Percentiles rank a stretch among this genome's conserved stretches.
Conservation (phyloP, 2,797 vertebrate genomes). For the Merluccius polli region DNA sequence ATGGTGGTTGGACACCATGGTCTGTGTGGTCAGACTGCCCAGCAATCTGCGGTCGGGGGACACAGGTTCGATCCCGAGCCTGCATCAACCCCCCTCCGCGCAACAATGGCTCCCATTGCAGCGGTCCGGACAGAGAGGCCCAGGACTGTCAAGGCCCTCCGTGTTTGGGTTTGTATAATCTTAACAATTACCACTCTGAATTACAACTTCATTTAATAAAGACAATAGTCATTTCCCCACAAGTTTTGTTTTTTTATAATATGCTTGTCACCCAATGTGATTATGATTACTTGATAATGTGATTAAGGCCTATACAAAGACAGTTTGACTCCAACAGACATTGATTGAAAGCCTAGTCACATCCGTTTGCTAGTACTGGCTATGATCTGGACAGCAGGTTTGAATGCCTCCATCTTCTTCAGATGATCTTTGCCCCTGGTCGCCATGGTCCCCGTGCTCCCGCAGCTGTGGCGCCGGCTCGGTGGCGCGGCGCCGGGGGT, state of each 20-base stretch:
- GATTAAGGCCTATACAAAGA: too few species aligned
- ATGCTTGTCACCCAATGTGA: neutral
- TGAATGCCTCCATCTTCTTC: slow-evolving; percentile 6
- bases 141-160: slow-evolving; percentile 65
- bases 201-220: too few species aligned
- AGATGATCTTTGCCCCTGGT: slow-evolving; percentile 83
- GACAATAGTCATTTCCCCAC: too few species aligned
- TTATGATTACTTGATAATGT: neutral
- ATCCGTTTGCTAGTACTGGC: too few species aligned
- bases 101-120: slow-evolving; percentile 69
- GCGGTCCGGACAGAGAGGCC: slow-evolving; percentile 67
- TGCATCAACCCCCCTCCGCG: slow-evolving; percentile 76
- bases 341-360: too few species aligned
- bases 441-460: slow-evolving; percentile 79
- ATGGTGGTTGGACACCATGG: slow-evolving; percentile 82
- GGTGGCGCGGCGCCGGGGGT: slow-evolving; percentile 64
- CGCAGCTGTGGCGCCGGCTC: slow-evolving; percentile 79
- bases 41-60: slow-evolving; percentile 74
- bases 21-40: slow-evolving; percentile 87
- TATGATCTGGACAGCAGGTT: neutral
- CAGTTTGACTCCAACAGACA: too few species aligned
- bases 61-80: slow-evolving; percentile 73
- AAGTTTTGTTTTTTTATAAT: too few species aligned
- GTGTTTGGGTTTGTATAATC: slow-evolving; percentile 67
- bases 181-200: neutral